Evolutionary conservation across 1,140 invertebrate genomes (phyloP), one percentile per base, ranked within the genome.

Genomic region (Lepidotrigona ventralis): DNA sequence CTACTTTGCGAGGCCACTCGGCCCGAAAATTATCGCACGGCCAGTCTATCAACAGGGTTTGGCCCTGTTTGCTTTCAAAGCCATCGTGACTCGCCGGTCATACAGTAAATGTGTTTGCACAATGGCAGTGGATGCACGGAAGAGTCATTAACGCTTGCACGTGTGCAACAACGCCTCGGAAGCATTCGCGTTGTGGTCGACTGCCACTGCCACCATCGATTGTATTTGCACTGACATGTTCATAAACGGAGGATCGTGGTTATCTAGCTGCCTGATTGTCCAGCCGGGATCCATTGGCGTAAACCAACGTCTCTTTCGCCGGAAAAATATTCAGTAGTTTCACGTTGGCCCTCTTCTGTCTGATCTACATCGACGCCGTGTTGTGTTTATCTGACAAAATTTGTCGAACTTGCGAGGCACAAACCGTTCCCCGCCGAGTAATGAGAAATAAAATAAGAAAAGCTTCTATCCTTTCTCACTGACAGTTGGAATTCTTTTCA

Each of bases 101-200:
- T 58, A 60, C 53, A 51, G 60, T 21, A 84, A 84, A 84, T 46
- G 58, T 80, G 70, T 73, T 79, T 71, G 70, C 60, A 58, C 14
- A 73, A 72, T 80, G 77, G 77, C 82, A 26, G 53, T 69, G 77
- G 77, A 56, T 80, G 82, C 60, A 39, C n/a, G n/a, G 69, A 80
- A 84, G 29, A 29, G 70, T 80, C 82, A 84, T 84, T 84, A 80
- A 79, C 70, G 82, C n/a, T 39, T 58, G 75, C 66, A 54, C 51
- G 75, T 53, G 29, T 69, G 46, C 33, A 19, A 29, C 56, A 54
- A 53, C 46, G 56, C 56, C 73, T 66, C 33, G 58, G 33, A 76
- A 82, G 63, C 53, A 82, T 82, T 77, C 63, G 39, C 9, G 80
- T 69, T 82, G 63, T 53, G 39, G 73, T 56, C 56, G n/a, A 60